Conservation (phyloP, 2,797 vertebrate genomes). For the Alexandromys oeconomus region DNA sequence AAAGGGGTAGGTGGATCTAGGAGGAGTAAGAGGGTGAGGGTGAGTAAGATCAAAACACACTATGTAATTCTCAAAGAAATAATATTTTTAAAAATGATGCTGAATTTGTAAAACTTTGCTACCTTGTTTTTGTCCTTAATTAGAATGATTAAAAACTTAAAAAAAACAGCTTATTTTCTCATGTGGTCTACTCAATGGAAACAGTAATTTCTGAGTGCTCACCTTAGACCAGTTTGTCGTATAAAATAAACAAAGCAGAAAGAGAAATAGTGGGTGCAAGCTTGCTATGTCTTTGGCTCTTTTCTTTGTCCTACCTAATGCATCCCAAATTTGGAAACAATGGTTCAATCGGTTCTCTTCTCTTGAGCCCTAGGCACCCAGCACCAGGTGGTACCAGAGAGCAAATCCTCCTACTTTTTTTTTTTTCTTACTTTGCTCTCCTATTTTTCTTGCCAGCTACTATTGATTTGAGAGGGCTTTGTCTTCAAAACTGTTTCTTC, state of each 20-base stretch:
- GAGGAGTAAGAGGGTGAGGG: not conserved
- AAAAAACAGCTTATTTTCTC: not conserved
- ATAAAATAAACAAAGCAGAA: not conserved
- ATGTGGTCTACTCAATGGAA: not conserved
- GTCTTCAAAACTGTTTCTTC: slow-evolving; percentile 45
- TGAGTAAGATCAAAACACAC: not conserved
- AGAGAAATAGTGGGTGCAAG: not conserved
- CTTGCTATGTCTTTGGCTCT: not conserved
- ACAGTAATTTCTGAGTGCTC: not conserved
- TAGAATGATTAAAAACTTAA: not conserved
- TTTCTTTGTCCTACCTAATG: slow-evolving; percentile 16
- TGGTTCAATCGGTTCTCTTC: not conserved
- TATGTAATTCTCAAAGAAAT: not conserved
- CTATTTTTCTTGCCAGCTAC: not conserved
- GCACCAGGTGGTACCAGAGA: not conserved
- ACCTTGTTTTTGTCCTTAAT: not conserved
- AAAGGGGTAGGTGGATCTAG: not conserved
- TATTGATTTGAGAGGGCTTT: not conserved
- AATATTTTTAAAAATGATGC: not conserved
- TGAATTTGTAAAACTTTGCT: slow-evolving; percentile 29
- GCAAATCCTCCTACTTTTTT: not conserved
- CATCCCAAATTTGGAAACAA: not conserved
- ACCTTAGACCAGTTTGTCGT: not conserved
- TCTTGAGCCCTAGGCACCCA: not conserved
- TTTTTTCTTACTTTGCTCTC: not conserved